A percentile compares a stretch with the other conserved stretches of the same genome.
Conservation (phyloP, 1,140 invertebrate species). For the Grapholita molesta region DNA sequence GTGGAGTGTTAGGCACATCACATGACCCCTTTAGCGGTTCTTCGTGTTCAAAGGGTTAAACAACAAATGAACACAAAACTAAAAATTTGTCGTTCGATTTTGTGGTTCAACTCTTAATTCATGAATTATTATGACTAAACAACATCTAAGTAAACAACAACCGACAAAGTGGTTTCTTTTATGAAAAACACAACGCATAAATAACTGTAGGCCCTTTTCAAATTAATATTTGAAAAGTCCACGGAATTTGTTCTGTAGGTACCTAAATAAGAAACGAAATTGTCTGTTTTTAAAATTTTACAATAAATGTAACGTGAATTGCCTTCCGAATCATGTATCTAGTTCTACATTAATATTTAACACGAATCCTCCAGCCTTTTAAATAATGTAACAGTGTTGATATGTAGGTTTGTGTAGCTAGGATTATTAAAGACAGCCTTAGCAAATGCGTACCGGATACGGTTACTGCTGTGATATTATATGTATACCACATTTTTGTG, state of each 20-base stretch:
- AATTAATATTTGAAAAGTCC: not conserved
- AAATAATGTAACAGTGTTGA: not conserved
- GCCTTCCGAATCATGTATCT: not conserved
- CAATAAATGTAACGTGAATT: not conserved
- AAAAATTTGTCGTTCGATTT: too few relatives aligned
- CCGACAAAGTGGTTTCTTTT: not conserved
- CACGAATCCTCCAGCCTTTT: not conserved
- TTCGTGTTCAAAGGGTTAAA: too few relatives aligned
- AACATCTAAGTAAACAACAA: too few relatives aligned
- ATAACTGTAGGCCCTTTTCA: not conserved
- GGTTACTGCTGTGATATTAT: slow-evolving; percentile 56
- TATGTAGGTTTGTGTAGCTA: not conserved
- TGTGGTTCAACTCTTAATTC: too few relatives aligned
- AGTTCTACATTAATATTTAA: not conserved
- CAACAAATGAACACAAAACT: too few relatives aligned
- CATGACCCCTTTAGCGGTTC: too few relatives aligned
- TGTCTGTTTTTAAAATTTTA: not conserved
- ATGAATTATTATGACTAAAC: too few relatives aligned
- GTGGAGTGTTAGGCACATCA: too few relatives aligned
- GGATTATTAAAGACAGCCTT: not conserved
- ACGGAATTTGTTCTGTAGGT: not conserved
- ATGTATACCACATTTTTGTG: slow-evolving; percentile 20
- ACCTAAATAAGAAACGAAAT: not conserved
- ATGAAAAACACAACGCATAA: not conserved
- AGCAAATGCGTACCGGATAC: not conserved